phyloP scores from a whole-genome alignment of 2,113 vertebrate genomes.

The Eulacestoma nigropectus region DNA sequence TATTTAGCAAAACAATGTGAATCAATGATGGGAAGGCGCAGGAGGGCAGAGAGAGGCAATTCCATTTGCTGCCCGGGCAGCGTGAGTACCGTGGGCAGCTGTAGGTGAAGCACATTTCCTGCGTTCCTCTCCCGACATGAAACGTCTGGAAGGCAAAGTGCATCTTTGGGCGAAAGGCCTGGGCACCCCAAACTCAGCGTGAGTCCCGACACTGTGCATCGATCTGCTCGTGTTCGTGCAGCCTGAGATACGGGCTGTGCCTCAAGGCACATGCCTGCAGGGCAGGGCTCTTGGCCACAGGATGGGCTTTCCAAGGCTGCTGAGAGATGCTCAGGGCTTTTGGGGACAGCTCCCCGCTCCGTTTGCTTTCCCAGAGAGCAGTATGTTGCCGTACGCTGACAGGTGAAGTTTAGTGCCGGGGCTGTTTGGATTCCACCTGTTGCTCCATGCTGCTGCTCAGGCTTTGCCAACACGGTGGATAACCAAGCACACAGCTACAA shows the following conservation, averaged over 20 bases:
- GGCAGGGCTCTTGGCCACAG: neutral
- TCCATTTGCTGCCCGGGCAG: neutral
- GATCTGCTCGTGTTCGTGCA: rapidly evolving
- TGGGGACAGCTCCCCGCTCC: neutral
- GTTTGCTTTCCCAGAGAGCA: neutral
- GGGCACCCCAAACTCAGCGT: neutral
- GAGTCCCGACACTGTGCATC: neutral
- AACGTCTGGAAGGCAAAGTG: neutral
- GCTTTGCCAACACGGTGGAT: neutral
- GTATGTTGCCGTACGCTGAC: rapidly evolving
- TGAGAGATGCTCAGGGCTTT: neutral
- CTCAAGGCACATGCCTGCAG: neutral
- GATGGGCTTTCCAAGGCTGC: too few relatives aligned
- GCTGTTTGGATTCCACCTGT: neutral
- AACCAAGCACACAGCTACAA: neutral
- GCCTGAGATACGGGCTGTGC: neutral
- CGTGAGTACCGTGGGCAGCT: neutral
- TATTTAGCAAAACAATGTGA: neutral
- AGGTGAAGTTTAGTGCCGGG: neutral
- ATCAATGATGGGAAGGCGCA: neutral
- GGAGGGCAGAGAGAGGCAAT: neutral
- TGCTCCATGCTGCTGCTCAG: neutral
- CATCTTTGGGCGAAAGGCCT: neutral
- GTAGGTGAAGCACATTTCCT: neutral
- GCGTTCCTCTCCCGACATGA: neutral